A percentile compares a stretch with the other conserved stretches of the same genome.
Evolutionary conservation across 1,140 invertebrate genomes (phyloP).

Genomic region (Pantala flavescens): DNA sequence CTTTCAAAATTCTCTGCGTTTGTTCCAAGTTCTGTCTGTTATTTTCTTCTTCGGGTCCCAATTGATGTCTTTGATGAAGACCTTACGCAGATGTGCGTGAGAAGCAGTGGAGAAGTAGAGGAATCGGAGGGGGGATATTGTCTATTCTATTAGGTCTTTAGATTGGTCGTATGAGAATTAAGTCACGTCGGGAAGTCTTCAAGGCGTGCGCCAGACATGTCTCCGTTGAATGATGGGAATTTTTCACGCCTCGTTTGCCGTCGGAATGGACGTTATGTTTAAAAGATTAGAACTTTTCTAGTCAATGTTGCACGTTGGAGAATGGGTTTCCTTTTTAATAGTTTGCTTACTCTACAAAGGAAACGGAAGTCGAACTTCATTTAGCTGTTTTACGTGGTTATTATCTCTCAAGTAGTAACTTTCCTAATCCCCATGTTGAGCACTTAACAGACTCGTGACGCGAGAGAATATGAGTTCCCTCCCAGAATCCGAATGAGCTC

Average conservation of each 20-base stretch:
- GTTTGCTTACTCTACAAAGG: too few species aligned
- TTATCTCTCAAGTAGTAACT: too few species aligned
- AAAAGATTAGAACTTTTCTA: too few species aligned
- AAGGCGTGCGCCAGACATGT: slow-evolving; percentile 1
- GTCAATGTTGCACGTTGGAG: too few species aligned
- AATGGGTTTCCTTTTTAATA: too few species aligned
- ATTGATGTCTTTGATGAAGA: background rate
- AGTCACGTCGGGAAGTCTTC: background rate
- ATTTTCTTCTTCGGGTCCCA: background rate
- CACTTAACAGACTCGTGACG: too few species aligned
- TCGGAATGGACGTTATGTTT: background rate
- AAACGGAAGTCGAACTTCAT: too few species aligned
- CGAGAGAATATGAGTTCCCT: too few species aligned
- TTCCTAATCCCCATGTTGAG: too few species aligned
- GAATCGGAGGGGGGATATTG: background rate
- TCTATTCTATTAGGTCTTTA: background rate
- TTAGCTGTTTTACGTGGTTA: too few species aligned
- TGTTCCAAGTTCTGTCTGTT: background rate
- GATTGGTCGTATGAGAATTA: slow-evolving; percentile 2
- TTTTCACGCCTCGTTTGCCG: background rate
- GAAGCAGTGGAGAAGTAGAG: background rate
- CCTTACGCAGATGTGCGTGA: background rate
- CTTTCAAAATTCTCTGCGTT: background rate
- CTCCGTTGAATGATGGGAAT: background rate
- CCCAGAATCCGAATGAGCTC: too few species aligned